Percentiles rank a stretch among this genome's conserved stretches.
Evolutionary conservation across 2,888 invertebrate genomes (phyloP).

Genomic region (Eristalis pertinax): DNA sequence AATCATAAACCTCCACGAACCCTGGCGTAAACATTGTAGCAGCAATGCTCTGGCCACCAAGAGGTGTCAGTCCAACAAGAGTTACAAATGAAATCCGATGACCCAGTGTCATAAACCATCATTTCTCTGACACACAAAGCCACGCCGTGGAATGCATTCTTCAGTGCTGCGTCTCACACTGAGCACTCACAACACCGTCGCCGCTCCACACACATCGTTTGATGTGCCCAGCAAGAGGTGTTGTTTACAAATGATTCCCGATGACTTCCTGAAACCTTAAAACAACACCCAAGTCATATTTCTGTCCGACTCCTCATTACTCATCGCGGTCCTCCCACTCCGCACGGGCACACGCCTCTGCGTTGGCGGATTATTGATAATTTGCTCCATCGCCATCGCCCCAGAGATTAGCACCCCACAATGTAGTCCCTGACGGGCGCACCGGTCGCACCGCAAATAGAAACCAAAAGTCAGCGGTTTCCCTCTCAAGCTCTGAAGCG

Average conservation of each 20-base stretch:
- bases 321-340: conserved; percentile 5
- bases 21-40: neutral
- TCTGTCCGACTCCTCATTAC: neutral
- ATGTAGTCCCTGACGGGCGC: conserved; percentile 14
- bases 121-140: neutral
- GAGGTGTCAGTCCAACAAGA: neutral
- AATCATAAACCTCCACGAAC: neutral
- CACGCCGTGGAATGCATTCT: neutral
- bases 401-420: conserved; percentile 44
- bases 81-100: neutral
- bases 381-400: conserved; percentile 11
- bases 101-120: neutral
- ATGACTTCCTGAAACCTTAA: neutral
- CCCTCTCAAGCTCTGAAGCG: conserved; percentile 3
- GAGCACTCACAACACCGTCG: neutral
- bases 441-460: conserved; percentile 15
- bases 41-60: neutral
- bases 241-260: neutral
- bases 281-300: neutral
- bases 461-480: conserved; percentile 56
- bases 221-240: neutral
- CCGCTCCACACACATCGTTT: neutral
- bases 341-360: neutral
- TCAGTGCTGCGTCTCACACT: neutral
- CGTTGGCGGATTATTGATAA: conserved; percentile 21